Percentiles rank a stretch among this genome's conserved stretches.
phyloP scores from a whole-genome alignment of 2,888 invertebrate genomes.

The Machimus rusticus region DNA sequence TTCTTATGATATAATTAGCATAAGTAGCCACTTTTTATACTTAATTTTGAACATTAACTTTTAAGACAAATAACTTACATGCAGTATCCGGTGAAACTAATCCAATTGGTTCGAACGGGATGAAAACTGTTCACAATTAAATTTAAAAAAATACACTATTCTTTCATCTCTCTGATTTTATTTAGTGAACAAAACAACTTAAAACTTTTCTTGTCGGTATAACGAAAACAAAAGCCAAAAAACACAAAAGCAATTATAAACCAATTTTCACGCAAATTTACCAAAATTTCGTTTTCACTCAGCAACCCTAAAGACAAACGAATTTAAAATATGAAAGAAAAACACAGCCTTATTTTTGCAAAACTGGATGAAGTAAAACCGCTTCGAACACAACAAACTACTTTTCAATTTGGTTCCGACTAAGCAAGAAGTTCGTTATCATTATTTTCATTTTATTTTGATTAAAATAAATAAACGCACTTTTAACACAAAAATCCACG shows the following conservation, averaged over 20 bases:
- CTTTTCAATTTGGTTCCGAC: background rate
- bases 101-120: background rate
- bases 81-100: background rate
- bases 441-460: background rate
- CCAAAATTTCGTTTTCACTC: background rate
- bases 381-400: background rate
- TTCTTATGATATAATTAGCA: too few species aligned
- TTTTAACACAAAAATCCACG: background rate
- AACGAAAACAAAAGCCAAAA: background rate
- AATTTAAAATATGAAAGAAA: background rate
- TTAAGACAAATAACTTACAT: background rate
- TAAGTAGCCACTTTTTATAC: too few species aligned
- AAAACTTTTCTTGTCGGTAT: background rate
- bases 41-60: background rate
- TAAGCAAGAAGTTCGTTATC: background rate
- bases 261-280: background rate
- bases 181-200: background rate
- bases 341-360: background rate
- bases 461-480: background rate
- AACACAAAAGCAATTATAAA: background rate
- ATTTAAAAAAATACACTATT: background rate
- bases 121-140: background rate
- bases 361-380: background rate
- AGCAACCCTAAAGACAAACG: background rate
- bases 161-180: background rate